Evolutionary conservation across 2,113 vertebrate species (phyloP).

Genomic region (Cryptomyrus ogoouensis): DNA sequence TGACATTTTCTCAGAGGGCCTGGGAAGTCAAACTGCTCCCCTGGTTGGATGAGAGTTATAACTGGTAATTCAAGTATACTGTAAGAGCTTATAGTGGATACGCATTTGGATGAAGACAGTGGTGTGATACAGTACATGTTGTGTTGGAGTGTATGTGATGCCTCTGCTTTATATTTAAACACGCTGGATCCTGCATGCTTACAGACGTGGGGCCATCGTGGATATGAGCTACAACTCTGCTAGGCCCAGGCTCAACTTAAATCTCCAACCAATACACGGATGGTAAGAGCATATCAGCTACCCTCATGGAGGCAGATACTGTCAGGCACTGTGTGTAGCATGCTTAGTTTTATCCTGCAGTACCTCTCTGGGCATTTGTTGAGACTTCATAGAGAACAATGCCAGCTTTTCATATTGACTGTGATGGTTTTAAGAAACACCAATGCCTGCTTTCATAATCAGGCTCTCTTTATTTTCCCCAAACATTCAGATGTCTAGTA

Average conservation of each 20-base stretch:
- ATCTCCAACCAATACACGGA: neutral
- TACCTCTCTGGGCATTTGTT: neutral
- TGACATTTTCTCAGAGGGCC: neutral
- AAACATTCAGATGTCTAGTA: constrained; percentile 11
- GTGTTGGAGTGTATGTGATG: neutral
- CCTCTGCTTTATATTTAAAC: neutral
- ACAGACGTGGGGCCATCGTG: neutral
- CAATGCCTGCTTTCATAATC: neutral
- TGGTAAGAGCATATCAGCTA: neutral
- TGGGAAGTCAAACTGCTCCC: neutral
- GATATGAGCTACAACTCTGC: neutral
- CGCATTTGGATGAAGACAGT: neutral
- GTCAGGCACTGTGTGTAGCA: neutral
- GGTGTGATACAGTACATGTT: neutral
- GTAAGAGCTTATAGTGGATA: neutral
- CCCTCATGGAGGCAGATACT: neutral
- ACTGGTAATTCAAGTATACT: neutral
- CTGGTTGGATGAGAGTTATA: neutral
- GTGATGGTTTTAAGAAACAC: neutral
- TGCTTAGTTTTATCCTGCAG: neutral
- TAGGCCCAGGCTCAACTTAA: neutral
- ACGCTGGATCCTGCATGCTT: neutral
- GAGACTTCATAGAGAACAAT: neutral
- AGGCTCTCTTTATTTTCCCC: neutral
- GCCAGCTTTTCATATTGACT: neutral